Conservation (phyloP, 1,140 invertebrate genomes). For the Brachionus plicatilis region DNA sequence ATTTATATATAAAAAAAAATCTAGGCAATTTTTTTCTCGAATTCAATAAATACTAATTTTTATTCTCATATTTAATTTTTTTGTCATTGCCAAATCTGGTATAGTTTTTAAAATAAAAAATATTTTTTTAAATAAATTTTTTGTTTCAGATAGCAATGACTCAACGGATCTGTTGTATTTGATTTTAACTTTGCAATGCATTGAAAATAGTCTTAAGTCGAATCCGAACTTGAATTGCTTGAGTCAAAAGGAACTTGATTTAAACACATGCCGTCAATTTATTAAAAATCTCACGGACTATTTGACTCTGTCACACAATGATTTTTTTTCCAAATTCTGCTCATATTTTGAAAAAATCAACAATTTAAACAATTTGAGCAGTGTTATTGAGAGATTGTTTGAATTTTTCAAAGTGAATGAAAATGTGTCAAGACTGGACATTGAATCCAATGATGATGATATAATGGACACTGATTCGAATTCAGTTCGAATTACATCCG, state of each 20-base stretch:
- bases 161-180: background rate
- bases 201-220: background rate
- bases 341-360: background rate
- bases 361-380: background rate
- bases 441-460: background rate
- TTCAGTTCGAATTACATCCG: background rate
- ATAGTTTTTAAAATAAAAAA: background rate
- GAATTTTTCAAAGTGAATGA: conserved; percentile 15
- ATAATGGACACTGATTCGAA: conserved; percentile 20
- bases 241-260: background rate
- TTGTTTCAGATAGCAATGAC: background rate
- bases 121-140: background rate
- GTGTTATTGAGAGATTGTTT: background rate
- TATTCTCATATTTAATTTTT: too few relatives aligned
- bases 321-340: conserved; percentile 8
- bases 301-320: background rate
- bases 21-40: too few relatives aligned
- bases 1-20: too few relatives aligned
- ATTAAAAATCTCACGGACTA: background rate
- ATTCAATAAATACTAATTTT: too few relatives aligned
- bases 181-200: background rate
- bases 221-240: background rate
- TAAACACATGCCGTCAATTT: background rate
- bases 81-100: too few relatives aligned
- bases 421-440: background rate